phyloP scores from a whole-genome alignment of 2,888 invertebrate genomes.

The Eutolmus rufibarbis region DNA sequence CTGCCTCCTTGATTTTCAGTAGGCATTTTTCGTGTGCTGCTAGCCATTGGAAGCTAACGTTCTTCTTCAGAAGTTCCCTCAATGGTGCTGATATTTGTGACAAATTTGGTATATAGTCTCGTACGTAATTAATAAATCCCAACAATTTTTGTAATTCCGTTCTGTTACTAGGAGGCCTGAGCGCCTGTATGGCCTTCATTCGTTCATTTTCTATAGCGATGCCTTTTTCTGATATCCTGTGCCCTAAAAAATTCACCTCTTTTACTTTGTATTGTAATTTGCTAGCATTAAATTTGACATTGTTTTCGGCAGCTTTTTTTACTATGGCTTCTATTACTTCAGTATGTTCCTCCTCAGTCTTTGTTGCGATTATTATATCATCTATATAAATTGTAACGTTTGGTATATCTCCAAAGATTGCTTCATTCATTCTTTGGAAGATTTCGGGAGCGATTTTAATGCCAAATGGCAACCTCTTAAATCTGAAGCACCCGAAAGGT shows the following conservation, averaged over 20 bases:
- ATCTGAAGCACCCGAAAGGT: constrained; percentile 40
- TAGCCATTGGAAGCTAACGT: constrained; percentile 45
- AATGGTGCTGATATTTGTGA: not conserved
- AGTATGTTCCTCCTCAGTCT: constrained; percentile 12
- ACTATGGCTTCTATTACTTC: not conserved
- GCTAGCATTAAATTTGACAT: constrained; percentile 23
- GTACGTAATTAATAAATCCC: constrained; percentile 49
- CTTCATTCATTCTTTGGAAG: constrained; percentile 47
- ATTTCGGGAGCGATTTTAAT: constrained; percentile 35
- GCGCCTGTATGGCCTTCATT: constrained; percentile 41
- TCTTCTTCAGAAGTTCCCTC: constrained; percentile 49
- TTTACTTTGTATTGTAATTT: constrained; percentile 5
- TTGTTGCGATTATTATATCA: constrained; percentile 22
- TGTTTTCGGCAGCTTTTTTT: not conserved
- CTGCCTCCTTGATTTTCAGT: constrained; percentile 42
- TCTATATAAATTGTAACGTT: constrained; percentile 36
- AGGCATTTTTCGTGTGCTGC: constrained; percentile 43
- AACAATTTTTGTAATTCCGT: constrained; percentile 47
- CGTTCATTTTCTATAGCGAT: not conserved
- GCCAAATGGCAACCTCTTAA: constrained; percentile 16
- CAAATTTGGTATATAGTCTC: not conserved
- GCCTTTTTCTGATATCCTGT: constrained; percentile 5
- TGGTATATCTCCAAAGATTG: constrained; percentile 48
- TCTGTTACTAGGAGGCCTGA: constrained; percentile 46
- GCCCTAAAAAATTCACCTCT: not conserved